These are phyloP conservation scores for Zele albiditarsus DNA, from an alignment of 2,888 invertebrate genomes.

Conservation along the genomic window DNA sequence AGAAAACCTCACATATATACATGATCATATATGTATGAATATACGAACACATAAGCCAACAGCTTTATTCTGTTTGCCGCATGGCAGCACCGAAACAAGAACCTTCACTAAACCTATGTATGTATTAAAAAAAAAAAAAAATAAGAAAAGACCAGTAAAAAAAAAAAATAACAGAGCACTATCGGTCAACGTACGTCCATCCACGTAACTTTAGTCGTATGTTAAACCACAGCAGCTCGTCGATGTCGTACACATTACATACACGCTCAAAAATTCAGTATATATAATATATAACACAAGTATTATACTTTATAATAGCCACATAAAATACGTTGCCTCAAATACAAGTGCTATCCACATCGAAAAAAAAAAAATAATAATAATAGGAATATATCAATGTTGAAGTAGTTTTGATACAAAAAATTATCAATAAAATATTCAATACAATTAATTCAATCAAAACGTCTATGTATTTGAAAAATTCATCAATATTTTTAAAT, in stretches of 20 bases:
- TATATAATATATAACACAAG: slow-evolving; percentile 58
- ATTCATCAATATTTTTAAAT: neutral
- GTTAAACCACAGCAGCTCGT: slow-evolving; percentile 48
- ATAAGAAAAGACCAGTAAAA: neutral
- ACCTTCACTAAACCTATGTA: neutral
- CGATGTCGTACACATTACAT: slow-evolving; percentile 49
- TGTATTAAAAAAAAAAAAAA: slow-evolving; percentile 21
- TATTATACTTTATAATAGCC: slow-evolving; percentile 65
- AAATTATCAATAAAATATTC: neutral
- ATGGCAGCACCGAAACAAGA: neutral
- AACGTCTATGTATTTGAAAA: neutral
- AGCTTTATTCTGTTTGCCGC: neutral
- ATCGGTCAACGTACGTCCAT: slow-evolving; percentile 39
- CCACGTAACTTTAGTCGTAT: slow-evolving; percentile 40
- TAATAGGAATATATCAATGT: neutral
- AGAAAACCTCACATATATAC: slow-evolving; percentile 23
- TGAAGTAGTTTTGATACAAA: neutral
- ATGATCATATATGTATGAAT: neutral
- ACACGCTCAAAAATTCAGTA: neutral
- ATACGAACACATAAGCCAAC: no score
- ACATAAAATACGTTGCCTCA: neutral
- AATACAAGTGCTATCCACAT: neutral
- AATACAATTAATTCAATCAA: neutral
- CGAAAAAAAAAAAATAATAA: neutral
- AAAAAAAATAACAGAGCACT: slow-evolving; percentile 31